Percentiles rank a stretch among this genome's conserved stretches.
phyloP scores from a whole-genome alignment of 2,113 vertebrate genomes.

The Ranitomeya variabilis region DNA sequence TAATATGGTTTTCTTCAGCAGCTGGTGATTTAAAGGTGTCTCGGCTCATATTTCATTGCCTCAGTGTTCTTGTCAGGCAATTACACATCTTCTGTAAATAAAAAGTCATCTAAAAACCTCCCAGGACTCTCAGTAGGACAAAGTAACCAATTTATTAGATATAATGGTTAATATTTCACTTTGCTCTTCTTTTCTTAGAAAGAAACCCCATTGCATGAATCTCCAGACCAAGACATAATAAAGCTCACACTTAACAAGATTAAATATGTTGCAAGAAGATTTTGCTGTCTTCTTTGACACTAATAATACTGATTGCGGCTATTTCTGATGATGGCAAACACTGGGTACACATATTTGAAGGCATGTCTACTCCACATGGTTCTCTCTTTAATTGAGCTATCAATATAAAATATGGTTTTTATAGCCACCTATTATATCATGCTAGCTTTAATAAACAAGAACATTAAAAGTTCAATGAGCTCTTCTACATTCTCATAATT shows the following conservation, averaged over 20 bases:
- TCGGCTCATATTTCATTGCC: conserved; percentile 21
- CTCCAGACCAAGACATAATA: conserved; percentile 34
- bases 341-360: background rate
- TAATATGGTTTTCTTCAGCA: conserved; percentile 10
- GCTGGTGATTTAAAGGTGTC: conserved; percentile 38
- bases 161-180: conserved; percentile 45
- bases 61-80: conserved; percentile 38
- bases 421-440: background rate
- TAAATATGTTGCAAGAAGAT: conserved; percentile 21
- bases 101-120: conserved; percentile 29
- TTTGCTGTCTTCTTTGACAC: background rate
- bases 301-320: conserved; percentile 8
- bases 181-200: conserved; percentile 21
- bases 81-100: conserved; percentile 38
- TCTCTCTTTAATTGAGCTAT: background rate
- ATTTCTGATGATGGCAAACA: conserved; percentile 29
- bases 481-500: background rate
- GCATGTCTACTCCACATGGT: background rate
- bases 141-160: conserved; percentile 48
- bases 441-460: background rate
- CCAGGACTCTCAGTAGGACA: conserved; percentile 7
- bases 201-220: conserved; percentile 27
- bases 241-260: conserved; percentile 9
- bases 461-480: background rate
- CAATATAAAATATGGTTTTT: background rate